These are phyloP conservation scores for Corythornis leucogaster DNA, from an alignment of 2,797 vertebrate species.

Conservation along the genomic window DNA sequence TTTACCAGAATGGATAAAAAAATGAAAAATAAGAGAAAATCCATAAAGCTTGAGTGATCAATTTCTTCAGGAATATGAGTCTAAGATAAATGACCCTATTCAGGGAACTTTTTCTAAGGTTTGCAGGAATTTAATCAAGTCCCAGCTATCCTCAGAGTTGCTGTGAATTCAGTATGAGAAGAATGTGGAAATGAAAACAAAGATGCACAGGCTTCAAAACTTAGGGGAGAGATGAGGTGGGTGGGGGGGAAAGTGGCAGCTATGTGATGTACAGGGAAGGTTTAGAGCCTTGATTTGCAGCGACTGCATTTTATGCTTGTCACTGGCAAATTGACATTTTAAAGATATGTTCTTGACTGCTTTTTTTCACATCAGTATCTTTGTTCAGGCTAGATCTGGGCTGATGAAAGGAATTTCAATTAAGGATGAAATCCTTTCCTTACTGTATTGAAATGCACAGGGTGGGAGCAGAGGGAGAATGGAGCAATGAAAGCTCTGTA, in stretches of 20 bases:
- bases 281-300: constrained; percentile 44
- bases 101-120: constrained; percentile 15
- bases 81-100: constrained; percentile 40
- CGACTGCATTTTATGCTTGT: constrained; percentile 62
- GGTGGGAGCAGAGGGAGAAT: constrained; percentile 36
- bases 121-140: constrained; percentile 47
- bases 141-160: constrained; percentile 17
- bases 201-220: constrained; percentile 35
- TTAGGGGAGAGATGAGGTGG: not conserved
- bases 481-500: constrained; percentile 20
- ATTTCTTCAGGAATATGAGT: not conserved
- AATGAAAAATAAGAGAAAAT: constrained; percentile 6
- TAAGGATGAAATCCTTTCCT: constrained; percentile 54
- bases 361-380: constrained; percentile 63
- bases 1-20: constrained; percentile 2
- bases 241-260: not conserved
- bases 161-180: constrained; percentile 46
- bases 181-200: constrained; percentile 54
- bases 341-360: constrained; percentile 65
- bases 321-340: constrained; percentile 64
- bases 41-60: not conserved
- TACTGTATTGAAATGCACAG: constrained; percentile 47
- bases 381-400: constrained; percentile 66
- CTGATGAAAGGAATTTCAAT: constrained; percentile 75
- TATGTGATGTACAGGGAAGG: constrained; percentile 14